phyloP scores from a whole-genome alignment of 2,888 invertebrate genomes.

The Crossocerus cetratus region DNA sequence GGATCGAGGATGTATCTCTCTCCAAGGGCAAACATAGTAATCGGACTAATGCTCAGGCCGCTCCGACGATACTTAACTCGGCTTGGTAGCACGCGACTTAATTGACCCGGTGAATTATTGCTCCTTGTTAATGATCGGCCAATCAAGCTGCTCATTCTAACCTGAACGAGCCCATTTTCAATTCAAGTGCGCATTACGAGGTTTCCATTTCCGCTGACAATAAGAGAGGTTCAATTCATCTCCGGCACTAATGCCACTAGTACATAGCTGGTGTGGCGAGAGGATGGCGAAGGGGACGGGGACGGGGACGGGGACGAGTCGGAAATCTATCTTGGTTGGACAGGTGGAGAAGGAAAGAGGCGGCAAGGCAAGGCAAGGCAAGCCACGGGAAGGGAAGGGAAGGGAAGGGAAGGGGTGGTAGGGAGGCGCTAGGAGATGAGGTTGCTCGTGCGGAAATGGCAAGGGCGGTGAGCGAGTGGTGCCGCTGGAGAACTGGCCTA shows the following conservation, averaged over 20 bases:
- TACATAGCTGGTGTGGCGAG: too few species aligned
- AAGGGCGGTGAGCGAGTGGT: background rate
- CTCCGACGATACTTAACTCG: too few species aligned
- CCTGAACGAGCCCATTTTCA: background rate
- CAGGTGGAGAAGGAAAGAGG: too few species aligned
- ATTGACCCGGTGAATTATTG: background rate
- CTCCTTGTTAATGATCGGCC: background rate
- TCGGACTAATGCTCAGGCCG: too few species aligned
- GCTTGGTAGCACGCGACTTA: background rate
- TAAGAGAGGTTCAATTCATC: background rate
- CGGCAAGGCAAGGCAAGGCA: background rate
- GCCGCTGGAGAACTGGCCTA: background rate
- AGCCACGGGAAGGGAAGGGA: background rate
- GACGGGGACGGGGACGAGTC: too few species aligned
- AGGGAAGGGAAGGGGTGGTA: background rate
- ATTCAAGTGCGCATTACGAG: background rate
- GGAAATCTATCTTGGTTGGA: too few species aligned
- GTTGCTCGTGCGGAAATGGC: background rate
- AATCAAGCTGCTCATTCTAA: background rate
- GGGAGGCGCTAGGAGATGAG: background rate
- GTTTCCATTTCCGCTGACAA: background rate
- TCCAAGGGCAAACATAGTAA: too few species aligned
- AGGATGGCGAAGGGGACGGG: too few species aligned
- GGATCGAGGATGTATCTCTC: too few species aligned
- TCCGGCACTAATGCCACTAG: too few species aligned